These are phyloP conservation scores for Periparus ater DNA, from an alignment of 2,797 vertebrate genomes.

Conservation along the genomic window DNA sequence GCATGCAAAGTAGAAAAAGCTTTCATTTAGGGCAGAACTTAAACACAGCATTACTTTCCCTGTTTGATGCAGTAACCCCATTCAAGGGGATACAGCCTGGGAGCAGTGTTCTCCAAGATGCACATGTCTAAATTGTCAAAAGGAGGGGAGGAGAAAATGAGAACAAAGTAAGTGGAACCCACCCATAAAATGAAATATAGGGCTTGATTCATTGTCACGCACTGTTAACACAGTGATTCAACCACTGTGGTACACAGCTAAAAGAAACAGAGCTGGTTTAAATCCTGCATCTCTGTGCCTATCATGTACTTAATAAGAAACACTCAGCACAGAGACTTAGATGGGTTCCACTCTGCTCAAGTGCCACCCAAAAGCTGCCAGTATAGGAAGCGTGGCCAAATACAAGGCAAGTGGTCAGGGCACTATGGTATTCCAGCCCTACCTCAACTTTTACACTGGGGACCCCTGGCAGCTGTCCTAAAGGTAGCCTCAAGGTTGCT, in stretches of 20 bases:
- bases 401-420: rapidly evolving
- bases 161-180: background rate
- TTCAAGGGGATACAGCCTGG: background rate
- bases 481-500: background rate
- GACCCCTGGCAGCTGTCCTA: background rate
- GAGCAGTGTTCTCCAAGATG: background rate
- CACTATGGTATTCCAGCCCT: background rate
- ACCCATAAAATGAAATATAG: background rate
- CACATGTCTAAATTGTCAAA: background rate
- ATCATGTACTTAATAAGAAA: background rate
- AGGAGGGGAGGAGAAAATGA: background rate
- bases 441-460: background rate
- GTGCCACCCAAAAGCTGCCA: background rate
- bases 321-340: background rate
- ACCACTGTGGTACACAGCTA: background rate
- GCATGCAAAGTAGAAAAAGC: background rate
- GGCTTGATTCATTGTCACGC: background rate
- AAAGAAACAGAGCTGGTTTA: background rate
- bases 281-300: background rate
- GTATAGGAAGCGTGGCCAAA: background rate
- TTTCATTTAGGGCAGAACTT: conserved; percentile 35
- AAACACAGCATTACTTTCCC: background rate
- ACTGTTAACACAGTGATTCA: background rate
- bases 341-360: background rate
- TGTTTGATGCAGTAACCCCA: background rate